phyloP scores from a whole-genome alignment of 2,888 invertebrate genomes.

The Drosophila crucigera region DNA sequence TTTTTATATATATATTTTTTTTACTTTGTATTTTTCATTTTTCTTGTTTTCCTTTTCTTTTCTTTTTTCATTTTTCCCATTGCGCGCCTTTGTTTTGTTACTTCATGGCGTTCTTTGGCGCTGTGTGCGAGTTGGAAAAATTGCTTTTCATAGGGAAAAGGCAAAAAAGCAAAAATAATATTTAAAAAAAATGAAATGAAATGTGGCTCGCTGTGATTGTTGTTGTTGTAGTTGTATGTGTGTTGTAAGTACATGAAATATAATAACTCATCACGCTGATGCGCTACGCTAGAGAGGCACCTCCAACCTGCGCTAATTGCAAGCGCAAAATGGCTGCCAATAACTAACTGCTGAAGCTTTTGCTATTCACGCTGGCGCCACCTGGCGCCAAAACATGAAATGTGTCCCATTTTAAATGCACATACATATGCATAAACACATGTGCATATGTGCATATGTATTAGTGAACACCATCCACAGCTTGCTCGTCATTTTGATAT shows the following conservation, averaged over 20 bases:
- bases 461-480: neutral
- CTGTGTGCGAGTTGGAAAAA: conserved; percentile 60
- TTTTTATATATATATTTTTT: conserved; percentile 13
- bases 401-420: conserved; percentile 10
- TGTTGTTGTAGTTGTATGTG: conserved; percentile 18
- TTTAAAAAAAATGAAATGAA: conserved; percentile 63
- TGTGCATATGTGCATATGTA: neutral
- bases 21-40: conserved; percentile 20
- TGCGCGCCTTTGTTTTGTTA: conserved; percentile 68
- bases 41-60: conserved; percentile 28
- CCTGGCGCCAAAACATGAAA: conserved; percentile 42
- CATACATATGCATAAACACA: neutral
- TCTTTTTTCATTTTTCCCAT: conserved; percentile 30
- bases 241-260: conserved; percentile 44
- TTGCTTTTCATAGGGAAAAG: conserved; percentile 56
- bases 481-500: neutral
- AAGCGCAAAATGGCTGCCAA: conserved; percentile 53
- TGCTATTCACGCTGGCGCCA: conserved; percentile 37
- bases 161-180: neutral
- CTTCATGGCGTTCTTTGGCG: conserved; percentile 56
- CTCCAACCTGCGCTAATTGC: conserved; percentile 53
- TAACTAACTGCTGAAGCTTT: conserved; percentile 20
- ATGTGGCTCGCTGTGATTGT: conserved; percentile 24
- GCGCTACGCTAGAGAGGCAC: conserved; percentile 35
- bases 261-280: conserved; percentile 67